phyloP scores from a whole-genome alignment of 1,140 invertebrate genomes.

The Harlomillsia oculata region DNA sequence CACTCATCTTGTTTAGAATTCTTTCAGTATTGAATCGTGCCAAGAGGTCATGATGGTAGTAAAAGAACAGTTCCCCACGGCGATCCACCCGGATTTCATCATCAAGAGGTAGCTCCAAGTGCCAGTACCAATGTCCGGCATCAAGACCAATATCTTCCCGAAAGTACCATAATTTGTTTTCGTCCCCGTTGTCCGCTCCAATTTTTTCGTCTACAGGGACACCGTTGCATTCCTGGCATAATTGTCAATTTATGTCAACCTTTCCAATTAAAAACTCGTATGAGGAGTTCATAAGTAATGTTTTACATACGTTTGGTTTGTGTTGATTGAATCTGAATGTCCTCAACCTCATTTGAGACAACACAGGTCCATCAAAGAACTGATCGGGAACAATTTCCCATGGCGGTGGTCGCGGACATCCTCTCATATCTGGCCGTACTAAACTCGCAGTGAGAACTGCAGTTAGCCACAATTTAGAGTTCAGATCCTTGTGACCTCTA shows the following conservation, averaged over 20 bases:
- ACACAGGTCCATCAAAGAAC: not conserved
- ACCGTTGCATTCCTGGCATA: not conserved
- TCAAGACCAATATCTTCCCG: constrained; percentile 4
- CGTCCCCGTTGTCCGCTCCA: not conserved
- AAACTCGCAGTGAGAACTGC: too few species aligned
- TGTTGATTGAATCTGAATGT: not conserved
- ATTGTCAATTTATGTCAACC: not conserved
- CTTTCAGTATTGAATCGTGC: constrained; percentile 8
- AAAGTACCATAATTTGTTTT: constrained; percentile 6
- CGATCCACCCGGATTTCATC: constrained; percentile 1
- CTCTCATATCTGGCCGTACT: not conserved
- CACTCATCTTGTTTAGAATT: constrained; percentile 18
- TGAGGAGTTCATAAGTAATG: not conserved
- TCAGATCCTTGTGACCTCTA: too few species aligned
- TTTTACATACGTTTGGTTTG: not conserved
- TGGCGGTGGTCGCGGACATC: not conserved
- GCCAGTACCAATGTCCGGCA: constrained; percentile 6
- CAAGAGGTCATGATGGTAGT: not conserved
- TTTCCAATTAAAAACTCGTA: not conserved
- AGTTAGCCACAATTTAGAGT: too few species aligned
- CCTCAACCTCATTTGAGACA: not conserved
- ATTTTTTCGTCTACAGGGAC: not conserved
- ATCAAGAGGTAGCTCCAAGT: too few species aligned
- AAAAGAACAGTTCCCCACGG: constrained; percentile 5
- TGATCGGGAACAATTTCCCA: not conserved